Evolutionary conservation across 2,113 vertebrate species (phyloP).

Genomic region (Copsychus sechellarum): DNA sequence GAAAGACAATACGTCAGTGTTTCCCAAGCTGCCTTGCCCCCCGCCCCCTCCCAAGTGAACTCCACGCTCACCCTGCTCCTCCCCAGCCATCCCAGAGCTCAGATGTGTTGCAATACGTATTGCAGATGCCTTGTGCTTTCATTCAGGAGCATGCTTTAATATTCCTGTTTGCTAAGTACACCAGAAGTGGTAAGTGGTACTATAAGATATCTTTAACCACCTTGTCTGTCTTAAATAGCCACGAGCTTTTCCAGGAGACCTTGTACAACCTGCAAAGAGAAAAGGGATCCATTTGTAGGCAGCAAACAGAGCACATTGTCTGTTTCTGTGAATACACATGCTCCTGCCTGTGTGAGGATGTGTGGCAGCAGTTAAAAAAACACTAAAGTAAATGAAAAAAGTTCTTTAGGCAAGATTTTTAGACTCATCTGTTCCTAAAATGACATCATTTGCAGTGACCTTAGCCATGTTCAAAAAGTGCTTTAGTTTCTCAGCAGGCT

Average conservation of each 20-base stretch:
- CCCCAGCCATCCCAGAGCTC: neutral
- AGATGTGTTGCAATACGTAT: neutral
- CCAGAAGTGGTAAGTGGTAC: neutral
- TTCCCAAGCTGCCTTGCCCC: conserved; percentile 43
- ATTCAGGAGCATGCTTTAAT: neutral
- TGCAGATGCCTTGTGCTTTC: neutral
- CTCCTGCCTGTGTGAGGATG: neutral
- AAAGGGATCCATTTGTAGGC: neutral
- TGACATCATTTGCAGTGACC: neutral
- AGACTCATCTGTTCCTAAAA: neutral
- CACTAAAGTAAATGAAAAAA: neutral
- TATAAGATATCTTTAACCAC: neutral
- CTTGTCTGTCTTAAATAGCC: neutral
- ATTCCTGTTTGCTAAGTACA: neutral
- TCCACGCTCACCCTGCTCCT: neutral
- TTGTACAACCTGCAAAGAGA: neutral
- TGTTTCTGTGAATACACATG: neutral
- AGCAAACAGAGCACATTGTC: neutral
- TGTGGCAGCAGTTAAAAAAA: neutral
- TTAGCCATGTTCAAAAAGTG: neutral
- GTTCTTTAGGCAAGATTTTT: neutral
- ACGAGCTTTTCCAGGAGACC: neutral
- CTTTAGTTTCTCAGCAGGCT: neutral
- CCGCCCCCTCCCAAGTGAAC: conserved; percentile 6
- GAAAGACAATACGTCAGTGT: conserved; percentile 65